These are phyloP conservation scores for Drosophila meridionalis DNA, from an alignment of 2,888 invertebrate species.

Conservation along the genomic window DNA sequence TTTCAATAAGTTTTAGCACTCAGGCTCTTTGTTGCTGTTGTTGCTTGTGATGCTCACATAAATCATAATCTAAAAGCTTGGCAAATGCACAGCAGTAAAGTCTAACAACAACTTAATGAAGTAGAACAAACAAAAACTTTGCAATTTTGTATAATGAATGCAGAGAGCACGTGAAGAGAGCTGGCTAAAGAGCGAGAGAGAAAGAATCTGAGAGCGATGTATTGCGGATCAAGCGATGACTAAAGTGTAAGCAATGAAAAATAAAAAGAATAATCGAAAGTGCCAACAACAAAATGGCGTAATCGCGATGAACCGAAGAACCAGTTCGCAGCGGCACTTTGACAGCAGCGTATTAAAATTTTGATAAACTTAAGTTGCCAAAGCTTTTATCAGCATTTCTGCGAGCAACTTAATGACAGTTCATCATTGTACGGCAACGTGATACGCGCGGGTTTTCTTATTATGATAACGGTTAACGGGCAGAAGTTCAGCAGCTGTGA, in stretches of 20 bases:
- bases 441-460: conserved; percentile 14
- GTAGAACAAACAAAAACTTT: conserved; percentile 43
- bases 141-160: conserved; percentile 34
- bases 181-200: neutral
- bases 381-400: conserved; percentile 13
- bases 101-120: conserved; percentile 52
- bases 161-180: conserved; percentile 20
- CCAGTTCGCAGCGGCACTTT: conserved; percentile 1
- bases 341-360: conserved; percentile 17
- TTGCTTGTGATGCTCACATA: conserved; percentile 40
- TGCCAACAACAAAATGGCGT: conserved; percentile 23
- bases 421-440: conserved; percentile 30
- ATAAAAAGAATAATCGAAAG: neutral
- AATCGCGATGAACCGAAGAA: conserved; percentile 9
- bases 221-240: conserved; percentile 46
- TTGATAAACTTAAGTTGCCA: conserved; percentile 5
- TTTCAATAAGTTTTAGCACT: conserved; percentile 70
- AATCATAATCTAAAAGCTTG: conserved; percentile 64
- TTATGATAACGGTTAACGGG: conserved; percentile 12
- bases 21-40: conserved; percentile 39
- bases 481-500: conserved; percentile 26
- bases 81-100: conserved; percentile 21
- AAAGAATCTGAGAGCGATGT: neutral
- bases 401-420: conserved; percentile 8
- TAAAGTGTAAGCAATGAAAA: conserved; percentile 31